Evolutionary conservation across 2,113 vertebrate genomes (phyloP).

Genomic region (Xerus inauris): DNA sequence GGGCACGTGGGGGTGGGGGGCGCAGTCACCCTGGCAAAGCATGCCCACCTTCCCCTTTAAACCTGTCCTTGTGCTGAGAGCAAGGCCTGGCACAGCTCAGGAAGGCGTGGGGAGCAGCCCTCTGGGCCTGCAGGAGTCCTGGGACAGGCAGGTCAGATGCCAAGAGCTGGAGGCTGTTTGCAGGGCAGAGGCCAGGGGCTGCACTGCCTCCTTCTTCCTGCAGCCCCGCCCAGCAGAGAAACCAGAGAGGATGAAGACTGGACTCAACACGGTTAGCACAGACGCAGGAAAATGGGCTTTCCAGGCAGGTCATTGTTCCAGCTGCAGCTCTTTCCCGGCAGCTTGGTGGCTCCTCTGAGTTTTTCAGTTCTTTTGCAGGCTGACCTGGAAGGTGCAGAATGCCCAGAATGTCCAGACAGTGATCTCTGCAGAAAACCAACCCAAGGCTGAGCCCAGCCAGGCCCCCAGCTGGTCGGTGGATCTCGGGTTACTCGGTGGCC

Average conservation of each 20-base stretch:
- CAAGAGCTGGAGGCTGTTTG: too few species aligned
- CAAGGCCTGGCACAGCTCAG: neutral
- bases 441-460: neutral
- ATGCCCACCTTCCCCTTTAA: accelerated
- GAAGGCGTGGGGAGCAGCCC: too few species aligned
- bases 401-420: too few species aligned
- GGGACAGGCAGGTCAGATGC: accelerated
- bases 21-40: too few species aligned
- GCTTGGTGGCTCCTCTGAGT: too few species aligned
- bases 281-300: neutral
- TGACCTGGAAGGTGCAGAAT: neutral
- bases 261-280: too few species aligned
- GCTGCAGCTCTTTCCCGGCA: accelerated
- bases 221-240: neutral
- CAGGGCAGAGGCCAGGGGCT: neutral
- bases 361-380: neutral
- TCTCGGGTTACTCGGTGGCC: constrained; percentile 66
- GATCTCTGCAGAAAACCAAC: constrained; percentile 40
- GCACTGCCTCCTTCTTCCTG: too few species aligned
- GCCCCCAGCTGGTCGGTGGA: constrained; percentile 32
- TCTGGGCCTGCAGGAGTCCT: neutral
- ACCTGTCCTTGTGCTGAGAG: neutral
- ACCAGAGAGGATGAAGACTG: neutral
- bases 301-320: accelerated
- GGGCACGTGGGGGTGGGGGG: too few species aligned